Evolutionary conservation across 2,113 vertebrate genomes (phyloP), one percentile per base, ranked within the genome.

Genomic region (Notarius quadriscutis): DNA sequence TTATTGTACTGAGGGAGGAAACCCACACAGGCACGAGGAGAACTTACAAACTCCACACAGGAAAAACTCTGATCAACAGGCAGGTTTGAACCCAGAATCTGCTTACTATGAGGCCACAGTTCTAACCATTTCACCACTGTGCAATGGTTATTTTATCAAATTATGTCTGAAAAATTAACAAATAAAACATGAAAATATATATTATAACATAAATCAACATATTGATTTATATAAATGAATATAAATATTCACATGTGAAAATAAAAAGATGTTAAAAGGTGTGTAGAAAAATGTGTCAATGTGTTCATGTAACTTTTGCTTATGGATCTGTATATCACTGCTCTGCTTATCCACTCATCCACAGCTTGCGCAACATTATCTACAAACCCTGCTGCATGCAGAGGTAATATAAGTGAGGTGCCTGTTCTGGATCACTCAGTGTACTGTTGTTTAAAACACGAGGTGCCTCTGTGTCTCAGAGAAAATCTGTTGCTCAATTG

Each of bases 401-500:
- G 81, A 80, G 78, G 63, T 78, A 60, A 30, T 53, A 71, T 55
- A 63, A 22, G 41, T 81, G 57, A 87, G 88, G 63, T 14, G 62
- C 65, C 85, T 41, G 81, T 50, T 12, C 65, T 84, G 63, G 74
- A 87, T 89, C 65, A 72, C 65, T 84, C 84, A 81, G 84, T 86
- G 67, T 58, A 67, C 75, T 74, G 48, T 62, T 84, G 82, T 87
- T 87, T 84, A 81, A 89, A 87, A 81, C 67, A 84, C 8, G 34
- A 81, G 85, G 85, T 84, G 88, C 88, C 81, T 57, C 27, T 81
- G 55, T 87, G 86, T 89, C 77, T 85, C 88, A 50, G 71, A 83
- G 88, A 63, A 83, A 87, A 89, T 85, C 81, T 60, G 71, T 84
- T 82, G 82, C 58, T 87, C 58, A n/a, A 85, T 85, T 81, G 69